Conservation (phyloP, 2,888 invertebrate genomes). For the Bruchidius siliquastri region DNA sequence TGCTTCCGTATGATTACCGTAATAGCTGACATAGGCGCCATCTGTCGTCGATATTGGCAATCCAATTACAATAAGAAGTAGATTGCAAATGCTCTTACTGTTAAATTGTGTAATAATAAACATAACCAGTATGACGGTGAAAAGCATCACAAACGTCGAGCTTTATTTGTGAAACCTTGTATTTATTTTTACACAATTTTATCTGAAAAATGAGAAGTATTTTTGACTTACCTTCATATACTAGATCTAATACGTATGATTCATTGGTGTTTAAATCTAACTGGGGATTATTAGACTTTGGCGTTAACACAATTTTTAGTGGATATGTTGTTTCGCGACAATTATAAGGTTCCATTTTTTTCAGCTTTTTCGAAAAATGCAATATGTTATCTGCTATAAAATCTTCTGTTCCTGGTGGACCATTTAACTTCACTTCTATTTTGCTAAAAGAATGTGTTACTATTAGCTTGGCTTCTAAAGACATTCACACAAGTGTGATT, state of each 20-base stretch:
- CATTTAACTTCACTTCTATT: constrained; percentile 42
- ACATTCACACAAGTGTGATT: too few relatives aligned
- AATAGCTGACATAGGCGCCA: too few relatives aligned
- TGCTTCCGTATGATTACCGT: too few relatives aligned
- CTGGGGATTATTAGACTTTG: constrained; percentile 48
- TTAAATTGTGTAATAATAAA: too few relatives aligned
- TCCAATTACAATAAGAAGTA: too few relatives aligned
- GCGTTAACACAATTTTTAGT: constrained; percentile 55
- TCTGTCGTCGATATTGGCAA: too few relatives aligned
- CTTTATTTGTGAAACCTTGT: too few relatives aligned
- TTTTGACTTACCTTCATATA: constrained; percentile 15
- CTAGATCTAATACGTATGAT: constrained; percentile 58
- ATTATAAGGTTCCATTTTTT: constrained; percentile 9
- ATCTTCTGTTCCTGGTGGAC: constrained; percentile 48
- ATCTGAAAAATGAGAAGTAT: background rate
- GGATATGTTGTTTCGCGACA: constrained; percentile 47
- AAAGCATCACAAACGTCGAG: too few relatives aligned
- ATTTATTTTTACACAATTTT: too few relatives aligned
- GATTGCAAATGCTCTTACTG: too few relatives aligned
- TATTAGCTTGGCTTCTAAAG: background rate
- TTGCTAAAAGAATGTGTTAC: constrained; percentile 17
- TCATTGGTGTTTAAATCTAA: constrained; percentile 68
- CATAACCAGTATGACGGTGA: too few relatives aligned
- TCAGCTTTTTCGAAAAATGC: constrained; percentile 18
- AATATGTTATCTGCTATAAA: constrained; percentile 53